Percentiles rank a stretch among this genome's conserved stretches.
Evolutionary conservation across 2,888 invertebrate genomes (phyloP).

Genomic region (Drosophila gaucha): DNA sequence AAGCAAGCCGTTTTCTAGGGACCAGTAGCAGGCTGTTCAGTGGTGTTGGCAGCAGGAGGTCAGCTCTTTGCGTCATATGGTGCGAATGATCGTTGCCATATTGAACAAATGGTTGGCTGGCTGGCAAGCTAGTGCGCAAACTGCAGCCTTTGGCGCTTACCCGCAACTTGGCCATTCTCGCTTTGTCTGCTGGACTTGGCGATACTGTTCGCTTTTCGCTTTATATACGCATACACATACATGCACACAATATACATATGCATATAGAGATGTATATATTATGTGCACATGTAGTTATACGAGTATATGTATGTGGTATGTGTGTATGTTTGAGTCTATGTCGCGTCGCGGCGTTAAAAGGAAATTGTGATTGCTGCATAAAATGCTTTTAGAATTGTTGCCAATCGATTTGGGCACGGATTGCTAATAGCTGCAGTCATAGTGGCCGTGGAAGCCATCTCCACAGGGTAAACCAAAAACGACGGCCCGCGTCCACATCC

Average conservation of each 20-base stretch:
- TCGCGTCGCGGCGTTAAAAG: constrained; percentile 68
- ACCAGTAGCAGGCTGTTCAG: constrained; percentile 5
- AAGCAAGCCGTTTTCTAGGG: constrained; percentile 18
- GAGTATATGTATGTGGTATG: neutral
- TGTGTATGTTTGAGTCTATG: constrained; percentile 22
- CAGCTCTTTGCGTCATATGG: constrained; percentile 61
- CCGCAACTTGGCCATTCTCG: constrained; percentile 22
- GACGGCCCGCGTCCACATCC: constrained; percentile 33
- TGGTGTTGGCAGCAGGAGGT: constrained; percentile 33
- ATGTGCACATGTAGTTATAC: constrained; percentile 1
- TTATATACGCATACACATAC: constrained; percentile 16
- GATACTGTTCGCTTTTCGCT: constrained; percentile 8
- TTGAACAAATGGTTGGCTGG: constrained; percentile 63
- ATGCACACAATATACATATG: neutral
- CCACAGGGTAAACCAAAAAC: constrained; percentile 41
- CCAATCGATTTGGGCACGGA: constrained; percentile 78
- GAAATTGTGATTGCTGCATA: constrained; percentile 78
- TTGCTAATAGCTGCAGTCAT: constrained; percentile 58
- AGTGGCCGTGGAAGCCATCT: constrained; percentile 26
- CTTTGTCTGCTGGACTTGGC: constrained; percentile 15
- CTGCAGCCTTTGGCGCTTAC: constrained; percentile 37
- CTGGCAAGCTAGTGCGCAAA: constrained; percentile 19
- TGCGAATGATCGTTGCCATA: constrained; percentile 77
- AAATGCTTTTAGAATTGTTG: constrained; percentile 80
- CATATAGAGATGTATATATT: constrained; percentile 6